Evolutionary conservation across 2,113 vertebrate genomes (phyloP).

Genomic region (Serinus canaria): DNA sequence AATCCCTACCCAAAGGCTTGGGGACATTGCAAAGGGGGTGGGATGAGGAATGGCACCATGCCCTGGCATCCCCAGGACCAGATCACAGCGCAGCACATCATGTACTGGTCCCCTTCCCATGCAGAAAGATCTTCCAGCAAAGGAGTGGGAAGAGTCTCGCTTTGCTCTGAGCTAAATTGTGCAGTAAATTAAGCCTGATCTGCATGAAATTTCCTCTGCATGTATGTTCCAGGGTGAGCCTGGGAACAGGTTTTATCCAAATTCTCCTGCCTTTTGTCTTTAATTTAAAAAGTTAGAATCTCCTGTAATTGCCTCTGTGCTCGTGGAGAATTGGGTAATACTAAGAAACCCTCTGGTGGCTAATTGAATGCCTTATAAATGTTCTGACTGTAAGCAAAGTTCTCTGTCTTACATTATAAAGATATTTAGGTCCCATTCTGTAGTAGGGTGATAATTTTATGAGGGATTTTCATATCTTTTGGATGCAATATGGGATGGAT

Average conservation of each 20-base stretch:
- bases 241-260: neutral
- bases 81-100: neutral
- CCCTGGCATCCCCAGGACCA: neutral
- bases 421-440: constrained; percentile 44
- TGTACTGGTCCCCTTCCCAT: neutral
- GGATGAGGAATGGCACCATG: neutral
- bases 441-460: constrained; percentile 37
- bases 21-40: neutral
- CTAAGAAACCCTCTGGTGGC: neutral
- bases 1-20: fast-evolving
- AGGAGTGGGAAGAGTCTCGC: neutral
- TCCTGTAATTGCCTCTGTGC: constrained; percentile 32
- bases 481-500: constrained; percentile 15
- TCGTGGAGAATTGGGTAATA: neutral
- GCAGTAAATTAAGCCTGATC: neutral
- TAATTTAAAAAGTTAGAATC: constrained; percentile 30
- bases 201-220: neutral
- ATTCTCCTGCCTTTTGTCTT: constrained; percentile 23
- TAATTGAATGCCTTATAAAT: constrained; percentile 24
- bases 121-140: neutral
- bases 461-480: constrained; percentile 44
- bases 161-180: neutral
- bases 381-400: constrained; percentile 21
- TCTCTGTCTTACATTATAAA: constrained; percentile 38
- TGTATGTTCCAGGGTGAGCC: neutral